phyloP scores from a whole-genome alignment of 1,140 invertebrate genomes.

The Drosophila bipectinata region DNA sequence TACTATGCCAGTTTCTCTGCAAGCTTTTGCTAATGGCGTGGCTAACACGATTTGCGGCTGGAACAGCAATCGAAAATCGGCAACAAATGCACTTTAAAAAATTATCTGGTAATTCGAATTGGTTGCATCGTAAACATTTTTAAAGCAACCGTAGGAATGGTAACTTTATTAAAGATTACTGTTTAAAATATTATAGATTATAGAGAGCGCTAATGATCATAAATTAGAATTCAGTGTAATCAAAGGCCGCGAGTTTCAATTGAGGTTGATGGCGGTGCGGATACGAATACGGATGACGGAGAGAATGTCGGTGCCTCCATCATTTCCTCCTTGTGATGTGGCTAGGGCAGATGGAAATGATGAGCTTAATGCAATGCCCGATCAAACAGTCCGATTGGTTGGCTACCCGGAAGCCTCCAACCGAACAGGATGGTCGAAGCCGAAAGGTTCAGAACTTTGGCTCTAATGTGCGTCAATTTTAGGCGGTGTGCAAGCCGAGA shows the following conservation, averaged over 20 bases:
- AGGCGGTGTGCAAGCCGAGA: constrained; percentile 48
- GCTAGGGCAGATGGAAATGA: constrained; percentile 33
- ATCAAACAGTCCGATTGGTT: constrained; percentile 78
- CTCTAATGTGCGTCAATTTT: constrained; percentile 68
- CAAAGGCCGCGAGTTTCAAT: constrained; percentile 48
- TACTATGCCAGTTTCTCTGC: constrained; percentile 46
- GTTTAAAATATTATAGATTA: neutral
- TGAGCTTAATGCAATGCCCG: constrained; percentile 71
- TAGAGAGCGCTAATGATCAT: neutral
- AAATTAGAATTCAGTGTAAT: constrained; percentile 10
- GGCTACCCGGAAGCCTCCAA: constrained; percentile 10
- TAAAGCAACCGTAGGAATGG: no score
- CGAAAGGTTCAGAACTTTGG: constrained; percentile 10
- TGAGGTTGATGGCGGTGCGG: constrained; percentile 18
- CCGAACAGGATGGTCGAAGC: neutral
- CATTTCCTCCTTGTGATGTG: constrained; percentile 18
- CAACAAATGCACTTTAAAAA: constrained; percentile 4
- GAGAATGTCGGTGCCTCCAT: constrained; percentile 6
- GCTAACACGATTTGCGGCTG: constrained; percentile 76
- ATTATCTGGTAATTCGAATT: neutral
- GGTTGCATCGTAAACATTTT: neutral
- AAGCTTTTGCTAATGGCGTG: constrained; percentile 80
- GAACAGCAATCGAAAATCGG: constrained; percentile 16
- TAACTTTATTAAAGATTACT: neutral
- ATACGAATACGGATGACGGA: neutral